A percentile compares a stretch with the other conserved stretches of the same genome.
phyloP scores from a whole-genome alignment of 2,797 vertebrate genomes.

The Champsocephalus gunnari region DNA sequence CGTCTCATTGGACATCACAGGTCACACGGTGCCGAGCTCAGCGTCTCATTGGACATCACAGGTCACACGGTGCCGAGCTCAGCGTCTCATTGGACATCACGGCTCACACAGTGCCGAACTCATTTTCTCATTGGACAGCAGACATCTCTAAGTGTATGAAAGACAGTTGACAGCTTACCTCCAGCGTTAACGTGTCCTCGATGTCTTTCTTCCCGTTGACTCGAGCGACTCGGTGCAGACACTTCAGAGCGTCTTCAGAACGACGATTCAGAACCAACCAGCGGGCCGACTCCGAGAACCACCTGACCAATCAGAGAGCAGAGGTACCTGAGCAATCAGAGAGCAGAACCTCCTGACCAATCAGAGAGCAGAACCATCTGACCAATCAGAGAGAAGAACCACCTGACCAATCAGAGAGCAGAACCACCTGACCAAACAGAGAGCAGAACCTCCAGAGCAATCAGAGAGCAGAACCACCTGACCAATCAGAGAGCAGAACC shows the following conservation, averaged over 20 bases:
- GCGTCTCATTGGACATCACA: neutral
- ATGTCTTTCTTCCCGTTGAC: slow-evolving; percentile 78
- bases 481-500: too few species aligned
- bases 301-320: slow-evolving; percentile 73
- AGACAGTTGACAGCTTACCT: slow-evolving; percentile 48
- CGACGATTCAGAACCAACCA: slow-evolving; percentile 81
- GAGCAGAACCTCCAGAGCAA: too few species aligned
- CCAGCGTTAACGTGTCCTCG: slow-evolving; percentile 61
- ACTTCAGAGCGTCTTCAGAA: slow-evolving; percentile 74
- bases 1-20: neutral
- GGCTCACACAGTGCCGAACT: slow-evolving; percentile 29
- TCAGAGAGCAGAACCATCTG: neutral
- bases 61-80: slow-evolving; percentile 31
- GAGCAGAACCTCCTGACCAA: neutral
- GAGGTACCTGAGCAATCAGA: slow-evolving; percentile 26
- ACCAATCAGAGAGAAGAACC: too few species aligned
- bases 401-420: too few species aligned
- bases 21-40: slow-evolving; percentile 36
- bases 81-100: neutral
- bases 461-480: too few species aligned
- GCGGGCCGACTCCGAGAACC: slow-evolving; percentile 83
- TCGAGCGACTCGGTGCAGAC: slow-evolving; percentile 77
- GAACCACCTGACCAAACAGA: too few species aligned
- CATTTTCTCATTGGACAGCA: neutral
- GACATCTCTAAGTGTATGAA: neutral